Evolutionary conservation across 2,113 vertebrate species (phyloP), one percentile per base, ranked within the genome.

Genomic region (Caretta caretta): DNA sequence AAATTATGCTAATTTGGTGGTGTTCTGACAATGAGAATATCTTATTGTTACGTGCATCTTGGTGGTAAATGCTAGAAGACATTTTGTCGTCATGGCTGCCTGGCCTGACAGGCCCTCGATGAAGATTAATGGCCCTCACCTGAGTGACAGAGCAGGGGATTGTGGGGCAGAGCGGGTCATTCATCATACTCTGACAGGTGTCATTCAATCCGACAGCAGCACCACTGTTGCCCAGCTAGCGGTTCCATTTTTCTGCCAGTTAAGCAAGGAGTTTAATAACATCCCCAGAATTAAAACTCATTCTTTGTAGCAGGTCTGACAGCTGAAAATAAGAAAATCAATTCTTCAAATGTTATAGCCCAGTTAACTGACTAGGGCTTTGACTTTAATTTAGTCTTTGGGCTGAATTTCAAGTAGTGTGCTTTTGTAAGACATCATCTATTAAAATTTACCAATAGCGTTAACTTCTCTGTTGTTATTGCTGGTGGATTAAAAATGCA

Each of bases 111-210:
- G 99, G 98, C 94, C 98, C 98, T 94, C 92, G 98, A 99, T 99
- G 99, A 99, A 99, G 99, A 99, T 99, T 99, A 99, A 99, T 99
- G 99, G 98, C 97, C 98, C 98, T 98, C 98, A 98, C 98, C 99
- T 99, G 99, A 99, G 98, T 99, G 99, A 99, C 99, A 99, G 99
- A 99, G 98, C 76, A 48, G 98, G 98, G 99, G 99, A 98, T 98
- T 98, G 99, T 98, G 99, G 99, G 99, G 98, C 99, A 98, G 98
- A 98, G 98, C 98, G 98, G 99, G 99, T 99, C 99, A 99, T 99
- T 99, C 99, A 99, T 99, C 99, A 99, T 99, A 97, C 98, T 97
- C 98, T 99, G 99, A 99, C 99, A 99, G 99, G 98, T 99, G 99
- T 99, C 99, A 99, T 99, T 99, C 99, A 99, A 98, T 97, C 95